phyloP scores from a whole-genome alignment of 2,797 vertebrate species.

The Alosa sapidissima region DNA sequence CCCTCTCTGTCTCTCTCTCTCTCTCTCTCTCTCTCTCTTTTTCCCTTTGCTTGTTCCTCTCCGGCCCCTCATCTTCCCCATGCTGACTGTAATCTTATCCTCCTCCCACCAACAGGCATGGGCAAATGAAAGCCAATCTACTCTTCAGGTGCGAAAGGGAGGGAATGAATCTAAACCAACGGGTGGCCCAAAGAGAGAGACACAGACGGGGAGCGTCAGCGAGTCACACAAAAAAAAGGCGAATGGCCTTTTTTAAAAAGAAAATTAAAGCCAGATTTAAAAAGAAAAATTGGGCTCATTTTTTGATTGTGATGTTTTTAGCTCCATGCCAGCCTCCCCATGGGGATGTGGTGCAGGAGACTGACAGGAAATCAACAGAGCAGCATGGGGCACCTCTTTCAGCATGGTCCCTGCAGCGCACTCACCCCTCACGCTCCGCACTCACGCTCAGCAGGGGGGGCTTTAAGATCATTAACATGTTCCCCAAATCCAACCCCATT shows the following conservation, averaged over 20 bases:
- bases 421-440: not conserved
- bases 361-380: conserved; percentile 49
- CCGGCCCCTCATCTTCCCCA: not conserved
- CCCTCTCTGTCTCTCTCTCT: not conserved
- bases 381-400: conserved; percentile 32
- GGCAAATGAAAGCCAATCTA: not conserved
- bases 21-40: not conserved
- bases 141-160: not conserved
- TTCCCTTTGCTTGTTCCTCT: not conserved
- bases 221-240: not conserved
- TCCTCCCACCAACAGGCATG: not conserved
- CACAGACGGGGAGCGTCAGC: not conserved
- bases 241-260: not conserved
- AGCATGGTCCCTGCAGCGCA: not conserved
- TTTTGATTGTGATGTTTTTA: conserved; percentile 14
- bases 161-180: not conserved
- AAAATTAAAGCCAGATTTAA: not conserved
- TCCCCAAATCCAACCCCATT: not conserved
- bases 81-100: not conserved
- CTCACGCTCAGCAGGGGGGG: not conserved
- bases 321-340: conserved; percentile 29
- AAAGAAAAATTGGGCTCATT: not conserved
- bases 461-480: conserved; percentile 11
- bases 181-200: not conserved
- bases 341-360: conserved; percentile 16